Base-by-base conservation (phyloP, 2,113 vertebrate species). In the Crypturellus undulatus region DNA sequence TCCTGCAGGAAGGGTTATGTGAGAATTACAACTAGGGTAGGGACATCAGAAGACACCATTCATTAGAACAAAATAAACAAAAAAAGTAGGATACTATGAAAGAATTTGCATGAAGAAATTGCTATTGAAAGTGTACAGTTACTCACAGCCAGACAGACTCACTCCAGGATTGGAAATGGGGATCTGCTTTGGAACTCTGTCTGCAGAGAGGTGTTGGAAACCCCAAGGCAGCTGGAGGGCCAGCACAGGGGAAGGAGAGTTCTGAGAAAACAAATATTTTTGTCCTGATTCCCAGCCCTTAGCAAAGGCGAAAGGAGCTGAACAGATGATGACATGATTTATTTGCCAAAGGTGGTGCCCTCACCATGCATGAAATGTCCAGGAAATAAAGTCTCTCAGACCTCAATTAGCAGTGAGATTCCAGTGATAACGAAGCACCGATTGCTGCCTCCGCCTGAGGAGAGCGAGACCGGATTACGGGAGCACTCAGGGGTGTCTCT, bases 351-450 rank as follows among this genome's bases (percentile, higher is more conserved):
- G 93, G 94, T 94, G 90, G 7, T 95, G 94, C 77, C 85, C 96
- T 91, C 73, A 92, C 70, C 87, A 94, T 84, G 94, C 94, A 95
- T 96, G 92, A 97, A 80, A 89, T 94, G 71, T 92, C 77, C 95
- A 95, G 94, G 95, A 97, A 97, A 97, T 93, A 95, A 91, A 87
- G 63, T 63, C 80, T 68, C 47, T 79, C 80, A 90, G 84, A 87
- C 84, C 84, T 95, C 91, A 94, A 91, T 95, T 95, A 97, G 62
- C 60, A 76, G 47, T 54, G 88, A 87, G 91, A 95, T 94, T 64
- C 87, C 83, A 84, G 65, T 80, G 91, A 92, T 92, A 96, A 96
- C 12, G 1, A 90, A 95, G 60, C 3, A 0, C 54, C 90, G 81
- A 85, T 86, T 84, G 73, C 87, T 89, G 80, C 89, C 79, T 77